phyloP scores from a whole-genome alignment of 2,797 vertebrate genomes.

The Anabacerthia variegaticeps region DNA sequence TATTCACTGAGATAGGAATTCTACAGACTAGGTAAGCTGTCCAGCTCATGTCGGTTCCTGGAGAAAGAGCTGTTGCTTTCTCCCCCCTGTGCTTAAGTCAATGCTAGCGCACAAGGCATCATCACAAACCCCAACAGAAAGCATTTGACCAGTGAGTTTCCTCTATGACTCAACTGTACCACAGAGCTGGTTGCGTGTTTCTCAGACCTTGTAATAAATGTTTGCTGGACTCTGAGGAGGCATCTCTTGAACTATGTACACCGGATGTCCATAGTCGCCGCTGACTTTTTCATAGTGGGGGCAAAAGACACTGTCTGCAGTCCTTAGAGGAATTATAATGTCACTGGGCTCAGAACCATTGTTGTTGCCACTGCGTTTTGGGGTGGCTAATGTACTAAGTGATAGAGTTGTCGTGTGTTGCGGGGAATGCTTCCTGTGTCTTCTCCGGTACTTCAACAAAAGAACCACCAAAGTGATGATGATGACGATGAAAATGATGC shows the following conservation, averaged over 20 bases:
- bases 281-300: constrained; percentile 99
- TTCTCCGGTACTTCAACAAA: constrained; percentile 93
- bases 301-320: constrained; percentile 98
- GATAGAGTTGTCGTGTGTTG: constrained; percentile 93
- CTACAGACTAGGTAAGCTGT: constrained; percentile 80
- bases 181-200: constrained; percentile 43
- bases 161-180: constrained; percentile 72
- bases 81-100: constrained; percentile 71
- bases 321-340: constrained; percentile 99
- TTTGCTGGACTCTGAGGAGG: constrained; percentile 98
- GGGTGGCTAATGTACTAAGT: constrained; percentile 96
- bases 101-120: constrained; percentile 74
- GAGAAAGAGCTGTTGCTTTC: constrained; percentile 65
- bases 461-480: constrained; percentile 97
- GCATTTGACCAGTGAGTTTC: constrained; percentile 78
- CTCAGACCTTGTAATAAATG: constrained; percentile 99
- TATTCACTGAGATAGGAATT: constrained; percentile 70
- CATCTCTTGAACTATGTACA: constrained; percentile 99
- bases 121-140: constrained; percentile 76
- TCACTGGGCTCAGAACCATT: constrained; percentile 98
- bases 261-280: constrained; percentile 97
- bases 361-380: constrained; percentile 93
- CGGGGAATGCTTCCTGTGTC: constrained; percentile 96
- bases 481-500: constrained; percentile 97
- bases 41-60: constrained; percentile 71